Evolutionary conservation across 2,797 vertebrate species (phyloP).

Genomic region (Poecilia picta): DNA sequence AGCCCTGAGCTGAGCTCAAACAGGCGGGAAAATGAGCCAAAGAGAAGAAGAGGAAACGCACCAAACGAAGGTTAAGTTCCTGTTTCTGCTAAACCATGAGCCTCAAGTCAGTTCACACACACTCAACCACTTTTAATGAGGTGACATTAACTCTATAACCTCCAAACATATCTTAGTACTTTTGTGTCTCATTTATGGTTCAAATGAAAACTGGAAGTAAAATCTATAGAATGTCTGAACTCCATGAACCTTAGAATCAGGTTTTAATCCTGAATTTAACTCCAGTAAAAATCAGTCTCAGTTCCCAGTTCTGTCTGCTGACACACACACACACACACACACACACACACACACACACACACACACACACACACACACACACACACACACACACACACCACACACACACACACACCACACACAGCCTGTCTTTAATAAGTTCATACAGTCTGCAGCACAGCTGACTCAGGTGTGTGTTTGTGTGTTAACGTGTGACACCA

Average conservation of each 20-base stretch:
- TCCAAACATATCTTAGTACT: neutral
- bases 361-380: neutral
- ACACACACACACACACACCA: neutral
- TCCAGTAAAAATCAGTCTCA: too few relatives aligned
- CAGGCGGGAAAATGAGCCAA: neutral
- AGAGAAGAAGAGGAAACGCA: neutral
- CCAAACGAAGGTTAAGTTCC: neutral
- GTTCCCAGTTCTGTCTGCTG: neutral
- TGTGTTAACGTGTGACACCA: neutral
- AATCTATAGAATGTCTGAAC: neutral
- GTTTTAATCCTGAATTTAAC: too few relatives aligned
- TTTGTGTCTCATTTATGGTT: neutral
- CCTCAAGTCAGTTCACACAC: neutral
- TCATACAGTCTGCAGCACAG: neutral
- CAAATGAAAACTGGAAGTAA: neutral
- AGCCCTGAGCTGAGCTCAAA: neutral
- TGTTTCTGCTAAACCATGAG: neutral
- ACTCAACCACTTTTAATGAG: neutral
- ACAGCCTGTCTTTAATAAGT: neutral
- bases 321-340: neutral
- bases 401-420: neutral
- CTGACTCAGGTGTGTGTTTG: conserved; percentile 15
- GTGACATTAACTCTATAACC: neutral
- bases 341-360: neutral
- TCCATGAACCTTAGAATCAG: neutral